phyloP scores from a whole-genome alignment of 2,797 vertebrate species.

The Choloepus didactylus region DNA sequence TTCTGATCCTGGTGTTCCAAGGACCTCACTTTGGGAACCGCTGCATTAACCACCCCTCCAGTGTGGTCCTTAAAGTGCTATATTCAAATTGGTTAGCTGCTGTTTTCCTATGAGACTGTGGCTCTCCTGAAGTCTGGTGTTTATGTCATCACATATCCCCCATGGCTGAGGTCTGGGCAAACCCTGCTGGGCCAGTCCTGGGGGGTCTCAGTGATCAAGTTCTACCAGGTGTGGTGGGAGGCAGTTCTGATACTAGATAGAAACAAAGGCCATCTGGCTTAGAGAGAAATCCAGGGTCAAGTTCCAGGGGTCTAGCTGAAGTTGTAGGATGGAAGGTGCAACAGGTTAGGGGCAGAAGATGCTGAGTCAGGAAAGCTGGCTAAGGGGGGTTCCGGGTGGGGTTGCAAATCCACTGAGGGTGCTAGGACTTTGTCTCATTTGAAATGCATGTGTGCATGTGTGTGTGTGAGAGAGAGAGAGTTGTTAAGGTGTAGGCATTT shows the following conservation, averaged over 20 bases:
- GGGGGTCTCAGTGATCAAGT: too few relatives aligned
- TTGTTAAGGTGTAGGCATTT: fast-evolving
- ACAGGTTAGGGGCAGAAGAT: not conserved
- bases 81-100: not conserved
- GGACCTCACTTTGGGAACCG: not conserved
- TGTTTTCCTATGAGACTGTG: not conserved
- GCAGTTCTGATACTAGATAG: not conserved
- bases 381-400: not conserved
- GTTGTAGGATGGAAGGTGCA: not conserved
- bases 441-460: not conserved
- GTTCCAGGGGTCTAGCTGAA: not conserved
- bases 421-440: not conserved
- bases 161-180: not conserved
- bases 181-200: not conserved
- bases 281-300: not conserved
- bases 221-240: too few relatives aligned
- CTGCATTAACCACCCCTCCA: not conserved
- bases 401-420: not conserved
- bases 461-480: not conserved
- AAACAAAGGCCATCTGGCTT: not conserved
- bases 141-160: not conserved
- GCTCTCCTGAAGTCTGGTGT: not conserved
- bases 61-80: not conserved
- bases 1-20: not conserved
- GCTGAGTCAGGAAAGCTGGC: not conserved